Conservation (phyloP, 2,888 invertebrate species). For the Pammene fasciana region DNA sequence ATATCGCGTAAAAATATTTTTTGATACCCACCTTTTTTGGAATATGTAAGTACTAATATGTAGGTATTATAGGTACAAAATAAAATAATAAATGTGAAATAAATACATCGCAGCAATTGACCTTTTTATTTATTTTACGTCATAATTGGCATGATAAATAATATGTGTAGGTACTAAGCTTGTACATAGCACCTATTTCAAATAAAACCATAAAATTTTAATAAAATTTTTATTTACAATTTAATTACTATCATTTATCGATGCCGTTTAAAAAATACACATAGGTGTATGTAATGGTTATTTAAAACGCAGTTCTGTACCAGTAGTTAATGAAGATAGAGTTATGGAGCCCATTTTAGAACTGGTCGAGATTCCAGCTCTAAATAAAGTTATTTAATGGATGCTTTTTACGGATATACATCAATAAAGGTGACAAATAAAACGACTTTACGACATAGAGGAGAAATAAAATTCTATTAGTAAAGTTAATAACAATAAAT, state of each 20-base stretch:
- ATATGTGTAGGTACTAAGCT: no score
- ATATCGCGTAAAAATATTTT: no score
- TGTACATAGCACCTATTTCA: no score
- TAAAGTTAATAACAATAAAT: conserved; percentile 29
- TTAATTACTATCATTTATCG: conserved; percentile 1
- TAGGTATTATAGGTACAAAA: no score
- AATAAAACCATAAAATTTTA: no score
- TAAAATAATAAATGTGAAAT: no score
- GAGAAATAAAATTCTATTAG: conserved; percentile 16
- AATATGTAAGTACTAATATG: no score
- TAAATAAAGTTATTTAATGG: conserved; percentile 30
- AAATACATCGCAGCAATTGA: no score
- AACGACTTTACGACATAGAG: conserved; percentile 9
- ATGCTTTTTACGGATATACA: conserved; percentile 10
- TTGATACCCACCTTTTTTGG: no score
- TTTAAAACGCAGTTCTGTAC: conserved; percentile 5
- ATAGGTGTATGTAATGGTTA: conserved; percentile 1
- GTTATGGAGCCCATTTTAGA: conserved; percentile 19
- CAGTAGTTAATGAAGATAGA: conserved; percentile 8
- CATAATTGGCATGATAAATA: no score
- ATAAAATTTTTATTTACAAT: no score
- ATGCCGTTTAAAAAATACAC: not conserved
- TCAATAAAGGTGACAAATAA: conserved; percentile 28
- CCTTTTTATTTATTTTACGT: no score
- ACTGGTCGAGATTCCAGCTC: conserved; percentile 25